A percentile compares a stretch with the other conserved stretches of the same genome.
These are phyloP conservation scores for Ctenodactylus gundi DNA, from an alignment of 2,113 vertebrate genomes.

Conservation along the genomic window DNA sequence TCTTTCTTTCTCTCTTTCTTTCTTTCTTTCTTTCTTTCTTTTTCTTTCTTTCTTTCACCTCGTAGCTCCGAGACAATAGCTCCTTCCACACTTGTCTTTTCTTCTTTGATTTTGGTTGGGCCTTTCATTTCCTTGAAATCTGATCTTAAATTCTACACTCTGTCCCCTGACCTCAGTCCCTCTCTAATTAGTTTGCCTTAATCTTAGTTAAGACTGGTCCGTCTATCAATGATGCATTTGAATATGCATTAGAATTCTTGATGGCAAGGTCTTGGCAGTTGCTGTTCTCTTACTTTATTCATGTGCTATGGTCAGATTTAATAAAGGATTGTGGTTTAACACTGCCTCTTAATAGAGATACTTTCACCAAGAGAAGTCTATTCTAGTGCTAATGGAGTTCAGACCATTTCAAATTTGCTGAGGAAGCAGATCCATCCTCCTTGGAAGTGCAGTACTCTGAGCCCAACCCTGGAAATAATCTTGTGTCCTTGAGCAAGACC, in stretches of 20 bases:
- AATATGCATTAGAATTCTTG: neutral
- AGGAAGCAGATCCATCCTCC: neutral
- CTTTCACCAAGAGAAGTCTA: slow-evolving; percentile 6
- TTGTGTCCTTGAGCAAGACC: neutral
- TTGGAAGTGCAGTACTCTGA: neutral
- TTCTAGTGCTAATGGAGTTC: slow-evolving; percentile 7
- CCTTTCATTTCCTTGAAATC: neutral
- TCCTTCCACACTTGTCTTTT: too few species aligned
- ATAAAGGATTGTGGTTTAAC: neutral
- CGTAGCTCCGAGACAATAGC: neutral
- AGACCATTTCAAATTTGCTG: neutral
- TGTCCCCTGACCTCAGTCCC: neutral
- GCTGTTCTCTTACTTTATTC: neutral
- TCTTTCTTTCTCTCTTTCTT: too few species aligned
- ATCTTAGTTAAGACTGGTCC: neutral
- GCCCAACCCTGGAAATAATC: neutral
- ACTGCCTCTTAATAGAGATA: slow-evolving; percentile 15
- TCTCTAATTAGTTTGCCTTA: neutral
- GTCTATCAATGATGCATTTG: neutral
- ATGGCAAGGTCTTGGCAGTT: neutral
- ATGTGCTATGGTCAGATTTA: neutral
- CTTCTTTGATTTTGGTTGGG: neutral
- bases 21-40: too few species aligned
- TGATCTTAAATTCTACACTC: neutral
- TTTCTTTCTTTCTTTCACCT: too few species aligned